Evolutionary conservation across 2,113 vertebrate species (phyloP).

Genomic region (Carassius gibelio): DNA sequence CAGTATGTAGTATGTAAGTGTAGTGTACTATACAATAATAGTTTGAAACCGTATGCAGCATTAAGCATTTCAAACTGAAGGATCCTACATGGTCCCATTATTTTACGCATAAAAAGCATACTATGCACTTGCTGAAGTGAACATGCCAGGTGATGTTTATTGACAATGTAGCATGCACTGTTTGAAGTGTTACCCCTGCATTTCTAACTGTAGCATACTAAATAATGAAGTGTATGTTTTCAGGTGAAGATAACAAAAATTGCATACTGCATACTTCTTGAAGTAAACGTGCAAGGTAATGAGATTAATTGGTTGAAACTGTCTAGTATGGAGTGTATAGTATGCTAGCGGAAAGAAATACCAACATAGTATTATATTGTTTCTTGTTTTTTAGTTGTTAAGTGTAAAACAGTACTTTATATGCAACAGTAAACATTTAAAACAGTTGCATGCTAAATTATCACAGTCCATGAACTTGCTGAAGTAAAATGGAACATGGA

Average conservation of each 20-base stretch:
- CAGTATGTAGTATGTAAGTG: not conserved
- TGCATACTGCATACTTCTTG: not conserved
- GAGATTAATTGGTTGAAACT: not conserved
- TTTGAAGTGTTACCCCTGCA: not conserved
- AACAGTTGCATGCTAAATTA: no score
- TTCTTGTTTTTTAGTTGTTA: not conserved
- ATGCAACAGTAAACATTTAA: no score
- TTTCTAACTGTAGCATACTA: no score
- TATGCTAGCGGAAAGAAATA: no score
- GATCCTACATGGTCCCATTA: not conserved
- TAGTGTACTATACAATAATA: not conserved
- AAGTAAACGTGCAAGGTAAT: not conserved
- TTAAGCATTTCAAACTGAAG: not conserved
- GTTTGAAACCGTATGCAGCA: not conserved
- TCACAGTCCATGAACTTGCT: no score
- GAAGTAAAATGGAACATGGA: no score
- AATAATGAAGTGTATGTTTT: no score
- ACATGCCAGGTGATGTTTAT: no score
- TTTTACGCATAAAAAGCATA: not conserved
- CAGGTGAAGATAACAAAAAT: no score
- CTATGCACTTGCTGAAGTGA: no score
- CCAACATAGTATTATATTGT: no score
- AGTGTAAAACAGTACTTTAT: not conserved
- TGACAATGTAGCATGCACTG: not conserved
- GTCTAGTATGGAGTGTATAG: no score